A percentile compares a stretch with the other conserved stretches of the same genome.
Evolutionary conservation across 2,113 vertebrate species (phyloP).

Genomic region (Pelecanoides urinatrix): DNA sequence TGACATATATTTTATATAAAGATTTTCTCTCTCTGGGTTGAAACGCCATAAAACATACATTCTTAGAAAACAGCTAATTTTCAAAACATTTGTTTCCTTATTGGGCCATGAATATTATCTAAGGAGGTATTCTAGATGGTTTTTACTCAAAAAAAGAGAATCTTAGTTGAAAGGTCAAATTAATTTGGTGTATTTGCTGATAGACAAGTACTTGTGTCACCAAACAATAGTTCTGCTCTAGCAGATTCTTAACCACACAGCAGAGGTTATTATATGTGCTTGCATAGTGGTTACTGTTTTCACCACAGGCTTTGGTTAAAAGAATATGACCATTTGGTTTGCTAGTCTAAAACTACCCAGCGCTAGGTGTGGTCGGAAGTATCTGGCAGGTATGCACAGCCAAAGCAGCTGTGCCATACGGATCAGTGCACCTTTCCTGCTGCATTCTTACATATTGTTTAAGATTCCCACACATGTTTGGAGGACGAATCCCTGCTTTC

Average conservation of each 20-base stretch:
- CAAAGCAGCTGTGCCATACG: background rate
- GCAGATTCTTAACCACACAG: background rate
- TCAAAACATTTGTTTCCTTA: background rate
- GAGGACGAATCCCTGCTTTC: background rate
- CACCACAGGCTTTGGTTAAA: background rate
- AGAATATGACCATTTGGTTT: background rate
- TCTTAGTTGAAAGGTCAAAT: background rate
- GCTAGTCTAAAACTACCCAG: background rate
- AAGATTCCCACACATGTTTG: fast-evolving
- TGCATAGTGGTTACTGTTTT: background rate
- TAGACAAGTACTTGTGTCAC: background rate
- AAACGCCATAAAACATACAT: background rate
- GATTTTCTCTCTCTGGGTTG: background rate
- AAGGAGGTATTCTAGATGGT: background rate
- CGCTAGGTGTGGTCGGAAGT: background rate
- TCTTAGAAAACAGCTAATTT: background rate
- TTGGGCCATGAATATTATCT: background rate
- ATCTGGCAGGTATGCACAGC: background rate
- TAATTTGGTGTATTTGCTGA: background rate
- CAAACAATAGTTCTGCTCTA: background rate
- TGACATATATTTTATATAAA: background rate
- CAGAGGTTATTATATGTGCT: background rate
- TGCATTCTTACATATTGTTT: background rate
- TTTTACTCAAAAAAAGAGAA: background rate
- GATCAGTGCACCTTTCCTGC: background rate